Conservation (phyloP, 2,113 vertebrate genomes). For the Zootoca vivipara region DNA sequence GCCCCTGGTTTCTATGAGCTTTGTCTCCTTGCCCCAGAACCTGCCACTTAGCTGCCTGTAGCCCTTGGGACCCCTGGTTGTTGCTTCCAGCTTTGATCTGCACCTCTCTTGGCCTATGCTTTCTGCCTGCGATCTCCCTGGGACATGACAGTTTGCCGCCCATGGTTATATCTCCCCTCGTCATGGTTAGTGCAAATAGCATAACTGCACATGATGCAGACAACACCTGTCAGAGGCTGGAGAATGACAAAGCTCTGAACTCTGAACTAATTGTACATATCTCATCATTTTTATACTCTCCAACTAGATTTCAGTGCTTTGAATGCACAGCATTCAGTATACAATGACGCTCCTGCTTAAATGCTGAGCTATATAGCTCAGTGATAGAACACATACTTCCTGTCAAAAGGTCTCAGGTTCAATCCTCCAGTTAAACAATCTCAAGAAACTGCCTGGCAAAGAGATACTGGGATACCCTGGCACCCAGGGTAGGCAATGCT, state of each 20-base stretch:
- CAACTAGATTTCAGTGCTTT: neutral
- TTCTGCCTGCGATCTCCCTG: neutral
- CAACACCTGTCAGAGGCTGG: neutral
- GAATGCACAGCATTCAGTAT: neutral
- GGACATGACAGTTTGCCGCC: neutral
- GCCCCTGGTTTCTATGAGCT: neutral
- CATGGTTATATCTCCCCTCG: neutral
- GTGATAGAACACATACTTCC: too few relatives aligned
- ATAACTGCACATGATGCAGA: neutral
- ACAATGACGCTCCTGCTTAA: neutral
- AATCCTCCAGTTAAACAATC: neutral
- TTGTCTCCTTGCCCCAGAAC: neutral
- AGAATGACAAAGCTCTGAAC: neutral
- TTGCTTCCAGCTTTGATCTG: neutral
- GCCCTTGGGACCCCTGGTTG: neutral
- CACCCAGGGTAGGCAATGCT: too few relatives aligned
- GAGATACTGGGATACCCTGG: too few relatives aligned
- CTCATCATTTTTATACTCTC: neutral
- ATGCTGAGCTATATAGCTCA: neutral
- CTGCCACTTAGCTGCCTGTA: neutral
- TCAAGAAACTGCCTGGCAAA: neutral
- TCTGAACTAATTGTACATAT: neutral
- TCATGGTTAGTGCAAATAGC: neutral
- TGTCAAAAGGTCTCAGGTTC: neutral
- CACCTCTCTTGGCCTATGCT: too few relatives aligned